A percentile compares a stretch with the other conserved stretches of the same genome.
phyloP scores from a whole-genome alignment of 2,797 vertebrate species.

The Hippoglossus hippoglossus region DNA sequence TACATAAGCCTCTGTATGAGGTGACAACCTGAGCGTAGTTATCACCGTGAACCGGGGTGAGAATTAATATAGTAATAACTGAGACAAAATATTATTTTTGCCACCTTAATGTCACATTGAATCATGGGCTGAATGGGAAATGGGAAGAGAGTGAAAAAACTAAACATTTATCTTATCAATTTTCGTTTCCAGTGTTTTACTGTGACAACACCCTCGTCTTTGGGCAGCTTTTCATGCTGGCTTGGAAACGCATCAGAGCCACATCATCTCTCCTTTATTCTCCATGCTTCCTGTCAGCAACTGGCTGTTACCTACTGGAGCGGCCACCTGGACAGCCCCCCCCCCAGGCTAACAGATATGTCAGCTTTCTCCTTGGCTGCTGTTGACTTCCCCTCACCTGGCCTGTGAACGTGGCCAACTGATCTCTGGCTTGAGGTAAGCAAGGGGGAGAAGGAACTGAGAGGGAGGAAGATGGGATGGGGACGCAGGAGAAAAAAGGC shows the following conservation, averaged over 20 bases:
- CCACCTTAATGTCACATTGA: background rate
- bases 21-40: background rate
- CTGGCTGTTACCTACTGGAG: slow-evolving; percentile 71
- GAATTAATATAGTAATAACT: background rate
- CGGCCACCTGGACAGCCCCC: slow-evolving; percentile 70
- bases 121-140: background rate
- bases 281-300: slow-evolving; percentile 68
- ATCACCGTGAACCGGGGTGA: background rate
- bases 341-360: slow-evolving; percentile 77
- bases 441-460: slow-evolving; percentile 30
- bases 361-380: slow-evolving; percentile 77
- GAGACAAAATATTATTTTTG: background rate
- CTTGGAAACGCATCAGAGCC: slow-evolving; percentile 57
- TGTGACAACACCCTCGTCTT: slow-evolving; percentile 5
- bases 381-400: slow-evolving; percentile 72
- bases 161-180: background rate
- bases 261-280: slow-evolving; percentile 59
- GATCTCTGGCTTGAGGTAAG: slow-evolving; percentile 70
- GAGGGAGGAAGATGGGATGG: slow-evolving; percentile 27
- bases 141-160: background rate
- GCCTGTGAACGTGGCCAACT: slow-evolving; percentile 72
- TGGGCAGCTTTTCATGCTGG: slow-evolving; percentile 29
- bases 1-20: background rate
- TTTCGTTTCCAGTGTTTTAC: slow-evolving; percentile 9
- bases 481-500: slow-evolving; percentile 9